These are phyloP conservation scores for Melipona quadrifasciata DNA, from an alignment of 1,140 invertebrate genomes.

Conservation along the genomic window DNA sequence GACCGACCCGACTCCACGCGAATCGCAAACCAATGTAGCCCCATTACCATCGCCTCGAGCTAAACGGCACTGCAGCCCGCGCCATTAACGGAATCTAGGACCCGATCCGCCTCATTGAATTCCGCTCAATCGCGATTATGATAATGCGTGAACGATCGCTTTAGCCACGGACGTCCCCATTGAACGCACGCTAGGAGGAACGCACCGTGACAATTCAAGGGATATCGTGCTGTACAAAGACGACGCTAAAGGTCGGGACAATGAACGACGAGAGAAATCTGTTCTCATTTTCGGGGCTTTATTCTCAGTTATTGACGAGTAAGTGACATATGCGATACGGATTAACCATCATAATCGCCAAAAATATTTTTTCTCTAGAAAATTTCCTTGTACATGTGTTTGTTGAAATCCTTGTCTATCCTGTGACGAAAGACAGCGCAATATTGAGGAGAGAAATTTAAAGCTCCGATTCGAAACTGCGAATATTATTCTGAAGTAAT, in stretches of 20 bases:
- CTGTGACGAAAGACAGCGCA: too few species aligned
- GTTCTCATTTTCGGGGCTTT: background rate
- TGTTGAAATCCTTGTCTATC: too few species aligned
- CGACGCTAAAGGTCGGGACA: background rate
- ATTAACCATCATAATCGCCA: too few species aligned
- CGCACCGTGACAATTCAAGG: constrained; percentile 26
- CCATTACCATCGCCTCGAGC: constrained; percentile 68
- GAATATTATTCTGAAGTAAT: too few species aligned
- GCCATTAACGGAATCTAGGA: constrained; percentile 72
- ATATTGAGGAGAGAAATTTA: too few species aligned
- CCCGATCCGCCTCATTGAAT: constrained; percentile 70
- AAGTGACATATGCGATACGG: background rate
- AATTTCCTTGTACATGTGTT: too few species aligned
- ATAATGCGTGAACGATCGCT: constrained; percentile 67
- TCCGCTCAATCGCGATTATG: constrained; percentile 69
- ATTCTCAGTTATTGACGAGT: background rate
- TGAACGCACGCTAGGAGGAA: background rate
- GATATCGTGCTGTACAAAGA: constrained; percentile 16
- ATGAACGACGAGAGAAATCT: background rate
- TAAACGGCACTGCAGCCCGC: constrained; percentile 66
- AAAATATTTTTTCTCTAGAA: too few species aligned
- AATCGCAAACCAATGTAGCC: constrained; percentile 53
- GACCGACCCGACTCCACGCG: constrained; percentile 17
- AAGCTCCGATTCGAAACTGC: too few species aligned
- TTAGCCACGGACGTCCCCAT: constrained; percentile 27